Conservation (phyloP, 2,797 vertebrate species). For the Bradypodion pumilum region DNA sequence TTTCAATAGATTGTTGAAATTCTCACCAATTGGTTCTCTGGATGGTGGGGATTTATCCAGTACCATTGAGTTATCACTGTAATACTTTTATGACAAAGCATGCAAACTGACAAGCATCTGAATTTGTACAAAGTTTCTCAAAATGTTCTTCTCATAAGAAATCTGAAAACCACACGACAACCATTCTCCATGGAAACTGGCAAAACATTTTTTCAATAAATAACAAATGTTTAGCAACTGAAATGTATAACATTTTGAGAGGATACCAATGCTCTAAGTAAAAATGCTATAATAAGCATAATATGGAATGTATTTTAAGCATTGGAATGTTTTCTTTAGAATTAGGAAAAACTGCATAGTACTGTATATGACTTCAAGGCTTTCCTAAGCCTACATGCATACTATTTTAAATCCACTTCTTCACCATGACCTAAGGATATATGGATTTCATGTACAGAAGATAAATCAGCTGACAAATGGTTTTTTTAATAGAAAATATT, state of each 20-base stretch:
- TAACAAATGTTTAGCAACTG: neutral
- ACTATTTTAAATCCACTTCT: neutral
- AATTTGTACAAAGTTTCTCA: conserved; percentile 22
- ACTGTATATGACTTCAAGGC: neutral
- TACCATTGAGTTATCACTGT: neutral
- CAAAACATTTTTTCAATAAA: conserved; percentile 37
- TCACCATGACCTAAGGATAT: neutral
- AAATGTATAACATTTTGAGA: conserved; percentile 38
- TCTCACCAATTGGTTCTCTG: neutral
- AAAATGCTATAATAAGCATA: conserved; percentile 1
- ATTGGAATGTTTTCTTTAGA: neutral
- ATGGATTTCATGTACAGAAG: neutral
- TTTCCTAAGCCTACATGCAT: neutral
- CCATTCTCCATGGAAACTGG: conserved; percentile 47
- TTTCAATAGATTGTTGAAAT: neutral
- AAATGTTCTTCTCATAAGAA: conserved; percentile 39
- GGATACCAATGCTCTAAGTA: conserved; percentile 13
- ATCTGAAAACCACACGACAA: conserved; percentile 18
- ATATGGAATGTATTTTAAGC: neutral
- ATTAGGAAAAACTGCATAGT: neutral
- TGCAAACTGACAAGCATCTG: neutral
- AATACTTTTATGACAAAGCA: conserved; percentile 3
- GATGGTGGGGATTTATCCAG: conserved; percentile 1
- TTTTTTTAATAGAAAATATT: neutral
- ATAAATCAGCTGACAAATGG: neutral